Conservation (phyloP, 2,113 vertebrate genomes). For the Orthonyx spaldingii region DNA sequence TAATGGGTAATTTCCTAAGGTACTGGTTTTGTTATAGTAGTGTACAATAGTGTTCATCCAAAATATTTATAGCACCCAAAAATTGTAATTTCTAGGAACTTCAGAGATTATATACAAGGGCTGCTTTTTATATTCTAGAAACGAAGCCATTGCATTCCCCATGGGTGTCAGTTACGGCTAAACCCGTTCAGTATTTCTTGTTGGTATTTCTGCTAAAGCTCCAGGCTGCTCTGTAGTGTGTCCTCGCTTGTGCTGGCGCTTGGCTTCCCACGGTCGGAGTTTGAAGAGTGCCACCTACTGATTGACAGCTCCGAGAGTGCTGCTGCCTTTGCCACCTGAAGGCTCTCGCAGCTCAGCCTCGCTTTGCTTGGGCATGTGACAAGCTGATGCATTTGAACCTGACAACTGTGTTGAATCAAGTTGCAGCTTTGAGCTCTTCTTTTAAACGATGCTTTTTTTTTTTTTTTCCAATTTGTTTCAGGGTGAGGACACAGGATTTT, state of each 20-base stretch:
- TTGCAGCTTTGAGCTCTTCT: not conserved
- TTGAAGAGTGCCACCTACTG: constrained; percentile 42
- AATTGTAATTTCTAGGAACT: not conserved
- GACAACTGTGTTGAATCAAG: not conserved
- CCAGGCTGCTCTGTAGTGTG: not conserved
- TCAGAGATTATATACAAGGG: not conserved
- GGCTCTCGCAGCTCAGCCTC: not conserved
- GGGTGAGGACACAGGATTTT: not conserved
- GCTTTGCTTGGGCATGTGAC: not conserved
- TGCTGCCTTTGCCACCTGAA: not conserved
- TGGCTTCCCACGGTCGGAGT: not conserved
- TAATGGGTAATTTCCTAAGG: not conserved
- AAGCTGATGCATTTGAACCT: not conserved
- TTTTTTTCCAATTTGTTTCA: not conserved
- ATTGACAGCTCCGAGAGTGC: not conserved
- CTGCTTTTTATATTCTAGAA: not conserved
- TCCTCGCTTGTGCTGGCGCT: not conserved
- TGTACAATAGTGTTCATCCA: not conserved
- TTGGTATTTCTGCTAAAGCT: not conserved
- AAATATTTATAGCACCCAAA: not conserved
- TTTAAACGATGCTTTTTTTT: not conserved
- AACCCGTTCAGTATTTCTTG: not conserved
- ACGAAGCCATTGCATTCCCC: not conserved
- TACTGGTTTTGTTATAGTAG: not conserved
- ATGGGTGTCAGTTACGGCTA: not conserved